These are phyloP conservation scores for Zaprionus capensis DNA, from an alignment of 1,140 invertebrate species.

Conservation along the genomic window DNA sequence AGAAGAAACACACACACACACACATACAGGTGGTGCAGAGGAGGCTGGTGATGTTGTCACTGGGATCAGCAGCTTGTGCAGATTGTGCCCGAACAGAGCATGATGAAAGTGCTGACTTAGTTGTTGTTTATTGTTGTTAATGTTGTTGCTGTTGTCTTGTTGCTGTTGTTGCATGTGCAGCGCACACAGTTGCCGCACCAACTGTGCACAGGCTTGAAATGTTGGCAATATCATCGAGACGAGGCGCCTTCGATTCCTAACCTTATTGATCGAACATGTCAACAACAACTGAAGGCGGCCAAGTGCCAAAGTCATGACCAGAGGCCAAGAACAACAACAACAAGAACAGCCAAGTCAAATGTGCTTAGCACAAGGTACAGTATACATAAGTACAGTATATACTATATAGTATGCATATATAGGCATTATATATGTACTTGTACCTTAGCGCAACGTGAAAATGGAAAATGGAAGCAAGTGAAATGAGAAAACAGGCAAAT, in stretches of 20 bases:
- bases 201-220: conserved; percentile 66
- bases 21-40: conserved; percentile 37
- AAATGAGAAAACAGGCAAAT: conserved; percentile 18
- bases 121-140: conserved; percentile 17
- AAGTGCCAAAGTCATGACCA: conserved; percentile 72
- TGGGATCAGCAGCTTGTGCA: conserved; percentile 50
- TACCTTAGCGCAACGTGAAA: conserved; percentile 48
- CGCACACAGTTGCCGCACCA: conserved; percentile 70
- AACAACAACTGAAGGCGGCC: conserved; percentile 60
- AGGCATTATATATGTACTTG: conserved; percentile 16
- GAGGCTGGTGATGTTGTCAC: conserved; percentile 23
- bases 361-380: conserved; percentile 41
- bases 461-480: conserved; percentile 33
- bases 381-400: conserved; percentile 15
- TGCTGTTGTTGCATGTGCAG: conserved; percentile 51
- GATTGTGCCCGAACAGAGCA: conserved; percentile 23
- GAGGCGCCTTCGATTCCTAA: conserved; percentile 24
- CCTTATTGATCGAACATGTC: conserved; percentile 53
- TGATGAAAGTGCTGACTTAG: conserved; percentile 33
- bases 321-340: conserved; percentile 27
- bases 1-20: conserved; percentile 55
- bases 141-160: conserved; percentile 32
- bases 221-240: conserved; percentile 69
- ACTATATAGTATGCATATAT: conserved; percentile 9
- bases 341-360: conserved; percentile 26